Evolutionary conservation across 2,113 vertebrate genomes (phyloP), one percentile per base, ranked within the genome.

Genomic region (Microcebus lehilahytsara): DNA sequence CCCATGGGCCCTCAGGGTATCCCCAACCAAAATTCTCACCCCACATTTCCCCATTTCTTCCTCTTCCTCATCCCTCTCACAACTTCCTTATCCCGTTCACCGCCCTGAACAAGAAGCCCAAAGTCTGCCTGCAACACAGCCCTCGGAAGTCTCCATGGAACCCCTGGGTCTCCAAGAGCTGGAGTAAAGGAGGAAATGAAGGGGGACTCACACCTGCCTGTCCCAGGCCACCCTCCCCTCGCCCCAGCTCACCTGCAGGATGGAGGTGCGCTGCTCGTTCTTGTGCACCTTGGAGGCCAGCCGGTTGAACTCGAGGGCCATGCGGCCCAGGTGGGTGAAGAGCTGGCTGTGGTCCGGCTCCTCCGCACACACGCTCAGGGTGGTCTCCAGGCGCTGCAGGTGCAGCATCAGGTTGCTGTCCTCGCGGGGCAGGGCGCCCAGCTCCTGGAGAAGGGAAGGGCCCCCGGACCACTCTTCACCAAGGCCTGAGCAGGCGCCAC

Each of bases 231-330:
- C 23, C 62, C 4, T 9, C 40, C 72, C 42, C 42, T 17, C 0
- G 11, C n/a, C 66, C 5, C 1, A 0, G 0, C 98, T 96, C 92
- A 99, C 99, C 99, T 99, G 99, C 72, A 99, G 98, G 93, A 99
- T 99, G 0, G 99, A 99, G 0, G 99, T 99, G 86, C 99, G 99
- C 98, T 99, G 99, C 98, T 99, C 99, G 0, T 99, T 99, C 98
- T 99, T 99, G 98, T 99, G 99, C 97, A 99, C 99, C 95, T 99
- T 99, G 34, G 99, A 99, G 62, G 99, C 99, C 96, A 99, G 98
- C 49, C 99, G 99, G 98, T 99, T 99, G 97, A 99, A 99, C 98
- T 99, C 99, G 0, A 99, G 99, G 30, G 99, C 99, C 99, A 99
- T 99, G 93, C 99, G 99, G 69, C 99, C 99, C 71, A 99, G 99